Evolutionary conservation across 2,113 vertebrate genomes (phyloP).

Genomic region (Notarius quadriscutis): DNA sequence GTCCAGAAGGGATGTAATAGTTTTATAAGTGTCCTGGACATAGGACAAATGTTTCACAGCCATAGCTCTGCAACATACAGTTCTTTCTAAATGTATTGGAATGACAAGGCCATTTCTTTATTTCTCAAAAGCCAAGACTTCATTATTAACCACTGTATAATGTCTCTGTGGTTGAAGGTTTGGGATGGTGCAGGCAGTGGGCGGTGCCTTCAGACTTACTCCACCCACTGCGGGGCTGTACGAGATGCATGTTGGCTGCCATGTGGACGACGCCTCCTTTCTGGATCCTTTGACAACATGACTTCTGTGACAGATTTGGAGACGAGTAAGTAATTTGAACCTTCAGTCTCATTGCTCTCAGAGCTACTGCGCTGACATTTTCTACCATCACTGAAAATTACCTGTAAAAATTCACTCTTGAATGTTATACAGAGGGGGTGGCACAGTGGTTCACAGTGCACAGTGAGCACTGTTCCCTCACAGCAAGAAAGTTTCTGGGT

Average conservation of each 20-base stretch:
- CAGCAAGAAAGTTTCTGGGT: too few species aligned
- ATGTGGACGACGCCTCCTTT: slow-evolving; percentile 84
- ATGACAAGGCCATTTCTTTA: neutral
- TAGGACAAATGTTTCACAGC: neutral
- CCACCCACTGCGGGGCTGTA: slow-evolving; percentile 81
- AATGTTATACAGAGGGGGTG: neutral
- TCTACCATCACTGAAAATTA: neutral
- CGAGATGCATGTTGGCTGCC: slow-evolving; percentile 85
- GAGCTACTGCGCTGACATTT: neutral
- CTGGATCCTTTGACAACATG: slow-evolving; percentile 89
- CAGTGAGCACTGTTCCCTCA: too few species aligned
- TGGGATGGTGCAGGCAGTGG: slow-evolving; percentile 90
- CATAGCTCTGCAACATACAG: neutral
- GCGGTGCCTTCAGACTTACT: slow-evolving; percentile 79
- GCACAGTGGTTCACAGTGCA: too few species aligned
- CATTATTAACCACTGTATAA: neutral
- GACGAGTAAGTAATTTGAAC: slow-evolving; percentile 78
- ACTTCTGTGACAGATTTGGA: slow-evolving; percentile 85
- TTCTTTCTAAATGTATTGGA: neutral
- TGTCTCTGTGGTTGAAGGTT: slow-evolving; percentile 71
- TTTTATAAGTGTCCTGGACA: neutral
- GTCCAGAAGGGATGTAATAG: slow-evolving; percentile 4
- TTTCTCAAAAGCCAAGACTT: neutral
- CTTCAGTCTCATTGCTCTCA: neutral
- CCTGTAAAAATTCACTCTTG: neutral